Conservation (phyloP, 2,797 vertebrate species). For the Urosaurus nigricauda region DNA sequence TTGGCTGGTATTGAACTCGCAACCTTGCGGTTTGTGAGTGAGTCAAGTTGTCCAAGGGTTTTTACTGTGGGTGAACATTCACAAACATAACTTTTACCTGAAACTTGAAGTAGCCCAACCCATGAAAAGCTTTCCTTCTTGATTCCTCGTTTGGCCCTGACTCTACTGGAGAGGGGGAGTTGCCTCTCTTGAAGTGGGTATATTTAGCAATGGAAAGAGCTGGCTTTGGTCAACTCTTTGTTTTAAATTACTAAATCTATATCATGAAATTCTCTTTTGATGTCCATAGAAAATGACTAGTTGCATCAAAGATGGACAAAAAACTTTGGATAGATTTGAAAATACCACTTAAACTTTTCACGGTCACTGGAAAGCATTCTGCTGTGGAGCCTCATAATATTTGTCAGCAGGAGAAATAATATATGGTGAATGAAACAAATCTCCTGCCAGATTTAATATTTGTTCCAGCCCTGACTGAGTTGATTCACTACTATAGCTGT, state of each 20-base stretch:
- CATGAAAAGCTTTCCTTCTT: background rate
- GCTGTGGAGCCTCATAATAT: slow-evolving; percentile 16
- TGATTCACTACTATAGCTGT: background rate
- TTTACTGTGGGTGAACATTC: background rate
- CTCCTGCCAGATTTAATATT: slow-evolving; percentile 21
- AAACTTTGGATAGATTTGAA: slow-evolving; percentile 35
- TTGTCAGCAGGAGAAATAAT: background rate
- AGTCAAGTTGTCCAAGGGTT: background rate
- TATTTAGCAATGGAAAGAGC: background rate
- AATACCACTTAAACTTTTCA: slow-evolving; percentile 23
- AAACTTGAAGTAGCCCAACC: background rate
- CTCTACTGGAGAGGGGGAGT: background rate
- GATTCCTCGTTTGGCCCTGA: background rate
- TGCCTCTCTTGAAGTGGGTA: background rate
- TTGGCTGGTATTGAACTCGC: too few species aligned
- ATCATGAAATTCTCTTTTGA: slow-evolving; percentile 11
- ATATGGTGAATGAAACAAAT: background rate
- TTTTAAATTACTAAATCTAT: background rate
- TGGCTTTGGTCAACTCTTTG: background rate
- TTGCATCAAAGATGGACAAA: background rate
- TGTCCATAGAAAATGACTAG: slow-evolving; percentile 1
- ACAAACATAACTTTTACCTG: background rate
- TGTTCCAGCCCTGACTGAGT: background rate
- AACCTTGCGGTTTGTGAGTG: too few species aligned
- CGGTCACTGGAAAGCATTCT: background rate